phyloP scores from a whole-genome alignment of 2,113 vertebrate genomes.

The Festucalex cinctus region DNA sequence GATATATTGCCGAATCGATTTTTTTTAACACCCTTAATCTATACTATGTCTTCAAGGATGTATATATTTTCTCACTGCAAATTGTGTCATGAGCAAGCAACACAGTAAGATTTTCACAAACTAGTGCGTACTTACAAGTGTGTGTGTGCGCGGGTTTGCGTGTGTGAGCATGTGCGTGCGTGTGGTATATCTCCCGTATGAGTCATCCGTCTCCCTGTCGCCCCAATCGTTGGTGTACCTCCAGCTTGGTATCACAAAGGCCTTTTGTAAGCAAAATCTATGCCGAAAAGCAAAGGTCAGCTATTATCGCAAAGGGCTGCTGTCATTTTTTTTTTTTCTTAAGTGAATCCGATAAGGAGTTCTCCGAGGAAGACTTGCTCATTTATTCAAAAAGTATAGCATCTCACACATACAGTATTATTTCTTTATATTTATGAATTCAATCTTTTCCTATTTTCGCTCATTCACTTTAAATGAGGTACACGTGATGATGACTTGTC shows the following conservation, averaged over 20 bases:
- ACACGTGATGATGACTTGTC: neutral
- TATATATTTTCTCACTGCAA: neutral
- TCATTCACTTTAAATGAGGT: neutral
- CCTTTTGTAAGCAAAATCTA: conserved; percentile 38
- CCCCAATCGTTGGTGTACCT: neutral
- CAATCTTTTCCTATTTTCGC: neutral
- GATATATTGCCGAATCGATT: too few species aligned
- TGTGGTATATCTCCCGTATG: neutral
- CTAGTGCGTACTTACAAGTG: neutral
- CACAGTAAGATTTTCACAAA: neutral
- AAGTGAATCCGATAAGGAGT: conserved; percentile 27
- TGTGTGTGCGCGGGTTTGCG: too few species aligned
- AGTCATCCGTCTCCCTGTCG: conserved; percentile 12
- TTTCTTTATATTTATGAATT: too few species aligned
- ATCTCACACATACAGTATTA: neutral
- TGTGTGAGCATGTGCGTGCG: too few species aligned
- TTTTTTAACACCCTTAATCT: too few species aligned
- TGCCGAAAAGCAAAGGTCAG: conserved; percentile 48
- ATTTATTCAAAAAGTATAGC: conserved; percentile 41
- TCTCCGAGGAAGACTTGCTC: conserved; percentile 31
- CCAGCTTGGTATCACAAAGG: conserved; percentile 24
- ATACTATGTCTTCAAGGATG: neutral
- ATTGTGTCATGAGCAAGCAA: neutral
- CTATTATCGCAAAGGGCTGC: conserved; percentile 30
- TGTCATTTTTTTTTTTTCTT: conserved; percentile 41